These are phyloP conservation scores for Trichopria drosophilae DNA, from an alignment of 2,888 invertebrate genomes.

Conservation along the genomic window DNA sequence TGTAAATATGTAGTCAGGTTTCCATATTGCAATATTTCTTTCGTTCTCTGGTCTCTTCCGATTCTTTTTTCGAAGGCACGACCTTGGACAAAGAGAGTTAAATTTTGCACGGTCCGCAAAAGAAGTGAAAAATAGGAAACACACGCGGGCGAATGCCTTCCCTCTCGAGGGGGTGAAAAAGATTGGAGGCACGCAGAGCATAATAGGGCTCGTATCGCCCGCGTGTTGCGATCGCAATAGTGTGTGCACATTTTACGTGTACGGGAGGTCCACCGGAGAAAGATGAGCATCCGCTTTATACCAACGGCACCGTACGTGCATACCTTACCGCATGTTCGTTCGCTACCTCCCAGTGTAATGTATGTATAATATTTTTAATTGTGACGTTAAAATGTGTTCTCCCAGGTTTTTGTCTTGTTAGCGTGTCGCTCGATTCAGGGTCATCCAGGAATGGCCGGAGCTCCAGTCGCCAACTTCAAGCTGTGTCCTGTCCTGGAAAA, in stretches of 20 bases:
- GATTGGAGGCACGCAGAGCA: slow-evolving; percentile 25
- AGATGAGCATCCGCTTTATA: slow-evolving; percentile 44
- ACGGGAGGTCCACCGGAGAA: slow-evolving; percentile 45
- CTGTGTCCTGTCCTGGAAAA: slow-evolving; percentile 20
- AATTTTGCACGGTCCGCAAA: not conserved
- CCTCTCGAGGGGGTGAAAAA: slow-evolving; percentile 12
- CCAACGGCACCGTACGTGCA: slow-evolving; percentile 4
- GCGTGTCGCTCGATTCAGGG: too few relatives aligned
- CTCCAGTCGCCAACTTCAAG: slow-evolving; percentile 2
- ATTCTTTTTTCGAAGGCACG: too few relatives aligned
- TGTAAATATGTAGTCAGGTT: too few relatives aligned
- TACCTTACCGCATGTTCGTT: too few relatives aligned
- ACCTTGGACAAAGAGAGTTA: too few relatives aligned
- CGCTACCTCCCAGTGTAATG: slow-evolving; percentile 39
- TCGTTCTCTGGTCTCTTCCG: too few relatives aligned
- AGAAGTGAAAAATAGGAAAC: not conserved
- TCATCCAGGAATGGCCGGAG: too few relatives aligned
- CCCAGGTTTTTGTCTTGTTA: slow-evolving; percentile 41
- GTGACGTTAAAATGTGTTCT: slow-evolving; percentile 53
- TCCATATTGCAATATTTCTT: too few relatives aligned
- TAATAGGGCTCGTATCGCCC: slow-evolving; percentile 30
- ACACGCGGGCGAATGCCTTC: too few relatives aligned
- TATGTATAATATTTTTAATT: slow-evolving; percentile 55
- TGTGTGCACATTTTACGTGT: too few relatives aligned
- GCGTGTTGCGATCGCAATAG: too few relatives aligned